Percentiles rank a stretch among this genome's conserved stretches.
Conservation (phyloP, 2,888 invertebrate species). For the Rambutsinella grinnellia region DNA sequence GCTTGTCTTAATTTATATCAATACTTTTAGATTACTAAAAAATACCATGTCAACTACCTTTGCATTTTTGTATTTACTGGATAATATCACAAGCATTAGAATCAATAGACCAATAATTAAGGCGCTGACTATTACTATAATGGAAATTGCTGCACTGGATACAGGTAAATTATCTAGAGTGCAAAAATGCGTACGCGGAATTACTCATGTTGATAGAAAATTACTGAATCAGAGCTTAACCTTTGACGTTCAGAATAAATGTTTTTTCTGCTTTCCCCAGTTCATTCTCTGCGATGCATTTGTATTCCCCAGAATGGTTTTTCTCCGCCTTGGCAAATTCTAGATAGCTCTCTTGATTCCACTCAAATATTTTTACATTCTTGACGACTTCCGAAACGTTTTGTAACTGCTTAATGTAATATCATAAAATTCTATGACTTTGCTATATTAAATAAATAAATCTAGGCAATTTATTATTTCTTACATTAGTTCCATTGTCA, state of each 20-base stretch:
- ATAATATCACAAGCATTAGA: constrained; percentile 11
- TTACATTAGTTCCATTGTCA: too few species aligned
- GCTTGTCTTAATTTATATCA: neutral
- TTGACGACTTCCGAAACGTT: constrained; percentile 2
- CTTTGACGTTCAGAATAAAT: constrained; percentile 6
- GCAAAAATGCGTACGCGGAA: too few species aligned
- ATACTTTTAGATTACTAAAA: neutral
- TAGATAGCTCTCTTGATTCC: constrained; percentile 27
- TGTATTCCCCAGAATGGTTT: constrained; percentile 5
- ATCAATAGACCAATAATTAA: constrained; percentile 15
- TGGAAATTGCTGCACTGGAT: constrained; percentile 1
- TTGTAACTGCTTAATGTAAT: too few species aligned
- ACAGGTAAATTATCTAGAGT: too few species aligned
- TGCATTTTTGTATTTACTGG: constrained; percentile 28
- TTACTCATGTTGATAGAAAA: too few species aligned
- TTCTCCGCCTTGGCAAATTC: constrained; percentile 18
- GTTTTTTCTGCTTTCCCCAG: neutral
- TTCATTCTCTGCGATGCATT: constrained; percentile 9
- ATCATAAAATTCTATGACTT: too few species aligned
- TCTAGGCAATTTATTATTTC: too few species aligned
- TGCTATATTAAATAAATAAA: too few species aligned
- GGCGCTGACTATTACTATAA: constrained; percentile 11
- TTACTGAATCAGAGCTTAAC: too few species aligned
- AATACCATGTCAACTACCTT: constrained; percentile 13
- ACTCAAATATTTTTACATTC: too few species aligned